phyloP scores from a whole-genome alignment of 2,113 vertebrate genomes.

The Actenoides hombroni region DNA sequence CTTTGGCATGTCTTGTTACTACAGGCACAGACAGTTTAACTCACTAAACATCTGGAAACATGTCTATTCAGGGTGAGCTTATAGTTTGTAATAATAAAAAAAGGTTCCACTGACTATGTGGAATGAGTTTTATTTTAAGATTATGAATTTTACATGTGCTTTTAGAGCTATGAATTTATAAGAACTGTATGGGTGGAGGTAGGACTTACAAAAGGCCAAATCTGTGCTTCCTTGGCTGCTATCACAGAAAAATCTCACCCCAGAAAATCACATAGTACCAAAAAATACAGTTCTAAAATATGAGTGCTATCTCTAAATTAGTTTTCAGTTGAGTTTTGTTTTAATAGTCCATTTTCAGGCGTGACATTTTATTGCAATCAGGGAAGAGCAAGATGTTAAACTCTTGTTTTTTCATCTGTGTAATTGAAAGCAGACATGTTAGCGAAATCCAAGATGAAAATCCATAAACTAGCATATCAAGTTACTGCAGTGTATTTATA shows the following conservation, averaged over 20 bases:
- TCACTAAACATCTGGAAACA: conserved; percentile 60
- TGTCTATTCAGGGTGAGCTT: conserved; percentile 21
- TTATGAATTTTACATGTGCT: conserved; percentile 55
- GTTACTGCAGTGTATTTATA: conserved; percentile 32
- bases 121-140: conserved; percentile 61
- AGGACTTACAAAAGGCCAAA: neutral
- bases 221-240: neutral
- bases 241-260: neutral
- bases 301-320: neutral
- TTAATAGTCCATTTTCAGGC: neutral
- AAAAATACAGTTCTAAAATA: neutral
- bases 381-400: conserved; percentile 32
- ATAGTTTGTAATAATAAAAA: conserved; percentile 30
- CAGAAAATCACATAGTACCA: neutral
- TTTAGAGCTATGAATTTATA: conserved; percentile 29
- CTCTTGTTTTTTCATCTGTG: conserved; percentile 25
- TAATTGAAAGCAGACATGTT: conserved; percentile 56
- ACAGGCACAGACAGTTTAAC: conserved; percentile 7
- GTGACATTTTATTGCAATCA: neutral
- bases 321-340: neutral
- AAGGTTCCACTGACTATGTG: conserved; percentile 56
- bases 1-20: conserved; percentile 28
- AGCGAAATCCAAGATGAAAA: conserved; percentile 44
- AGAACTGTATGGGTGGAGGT: conserved; percentile 5
- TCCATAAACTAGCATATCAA: conserved; percentile 27